phyloP scores from a whole-genome alignment of 35 echinoderm and acorn worm genomes.

The Eucidaris tribuloides region DNA sequence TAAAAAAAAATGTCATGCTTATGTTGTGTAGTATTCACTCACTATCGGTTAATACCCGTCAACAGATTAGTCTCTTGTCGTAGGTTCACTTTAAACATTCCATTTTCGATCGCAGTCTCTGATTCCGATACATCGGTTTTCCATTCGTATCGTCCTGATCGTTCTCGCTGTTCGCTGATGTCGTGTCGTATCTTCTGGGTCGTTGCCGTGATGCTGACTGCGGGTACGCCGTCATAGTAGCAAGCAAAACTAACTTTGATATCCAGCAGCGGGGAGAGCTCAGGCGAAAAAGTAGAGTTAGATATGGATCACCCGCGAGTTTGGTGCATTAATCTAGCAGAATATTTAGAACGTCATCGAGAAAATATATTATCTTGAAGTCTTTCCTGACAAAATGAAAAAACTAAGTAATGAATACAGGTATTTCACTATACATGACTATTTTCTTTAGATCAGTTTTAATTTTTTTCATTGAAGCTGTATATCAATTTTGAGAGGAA shows the following conservation, averaged over 20 bases:
- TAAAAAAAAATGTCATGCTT: background rate
- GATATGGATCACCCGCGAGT: background rate
- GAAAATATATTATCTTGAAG: background rate
- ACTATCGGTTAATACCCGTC: constrained; percentile 47
- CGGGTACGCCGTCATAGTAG: background rate
- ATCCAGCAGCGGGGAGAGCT: constrained; percentile 41
- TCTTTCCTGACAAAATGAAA: too few species aligned
- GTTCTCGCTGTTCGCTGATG: background rate
- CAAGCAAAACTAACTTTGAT: constrained; percentile 6
- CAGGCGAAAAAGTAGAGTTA: constrained; percentile 58
- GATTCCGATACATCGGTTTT: background rate
- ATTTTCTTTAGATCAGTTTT: too few species aligned
- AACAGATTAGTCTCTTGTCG: constrained; percentile 31
- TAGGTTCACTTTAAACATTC: constrained; percentile 37
- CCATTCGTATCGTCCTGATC: background rate
- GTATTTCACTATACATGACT: too few species aligned
- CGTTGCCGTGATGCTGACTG: too few species aligned
- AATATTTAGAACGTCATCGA: background rate
- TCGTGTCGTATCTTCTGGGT: background rate
- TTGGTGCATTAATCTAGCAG: constrained; percentile 42
- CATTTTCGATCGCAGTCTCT: constrained; percentile 48
- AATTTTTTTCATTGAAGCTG: too few species aligned
- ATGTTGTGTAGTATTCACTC: background rate
- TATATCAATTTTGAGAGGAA: too few species aligned
- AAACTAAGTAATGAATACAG: too few species aligned